Base-by-base conservation (phyloP, 2,888 invertebrate species). In the Mechanitis messenoides region DNA sequence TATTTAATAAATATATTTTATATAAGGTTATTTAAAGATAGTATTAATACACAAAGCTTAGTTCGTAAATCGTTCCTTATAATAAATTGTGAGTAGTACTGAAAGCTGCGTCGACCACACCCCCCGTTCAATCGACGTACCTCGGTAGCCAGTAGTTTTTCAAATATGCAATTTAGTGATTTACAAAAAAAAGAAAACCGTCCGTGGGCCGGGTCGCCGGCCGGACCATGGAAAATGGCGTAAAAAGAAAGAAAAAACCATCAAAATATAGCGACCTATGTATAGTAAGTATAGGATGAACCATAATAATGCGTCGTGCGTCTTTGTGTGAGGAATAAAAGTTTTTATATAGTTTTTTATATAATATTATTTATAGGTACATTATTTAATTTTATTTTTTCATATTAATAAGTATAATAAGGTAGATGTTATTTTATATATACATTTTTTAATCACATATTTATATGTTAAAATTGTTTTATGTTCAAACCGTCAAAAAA, bases 121-220 rank as follows among this genome's bases (percentile, higher is more conserved):
- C 68, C 68, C 70, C 69, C 69, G 74, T 72, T 72, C 75, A 76
- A 76, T 78, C 75, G 76, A 74, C 71, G 73, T 72, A 67, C 69
- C 65, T 68, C 64, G 68, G 64, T 64, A 69, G 69, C 78, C 77
- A 79, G 83, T 87, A 88, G 87, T 88, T 87, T 88, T 87, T 87
- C 86, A 87, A 86, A 89, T 89, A 88, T 87, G 87, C 87, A 88
- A 87, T 88, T 89, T 88, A 85, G 85, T 86, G 87, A 88, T 88
- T 88, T 84, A 80, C 82, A 85, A 85, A 85, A 84, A 83, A 77
- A 81, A 82, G 69, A 72, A 71, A 70, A 65, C 61, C 75, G 72
- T 59, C 61, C 69, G 71, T 68, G 69, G 76, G 76, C 74, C 76
- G 75, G 78, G 77, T 76, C 83, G 74, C 78, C 80, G 75, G 71